Evolutionary conservation across 2,113 vertebrate species (phyloP), one percentile per base, ranked within the genome.

Genomic region (Cryptotis parvus): DNA sequence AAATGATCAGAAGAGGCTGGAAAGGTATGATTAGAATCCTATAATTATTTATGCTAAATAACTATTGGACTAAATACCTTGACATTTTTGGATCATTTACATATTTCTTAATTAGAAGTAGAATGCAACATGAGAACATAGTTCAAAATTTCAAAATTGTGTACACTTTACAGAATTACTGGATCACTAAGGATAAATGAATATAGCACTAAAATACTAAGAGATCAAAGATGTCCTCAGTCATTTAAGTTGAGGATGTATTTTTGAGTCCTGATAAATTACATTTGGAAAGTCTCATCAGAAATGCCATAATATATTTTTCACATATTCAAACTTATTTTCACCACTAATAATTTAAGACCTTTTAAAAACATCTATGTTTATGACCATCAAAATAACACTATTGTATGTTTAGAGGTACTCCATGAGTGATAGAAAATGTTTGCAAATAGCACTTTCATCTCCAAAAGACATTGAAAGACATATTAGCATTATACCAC

Each of bases 181-280:
- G 81, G 95, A 94, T 96, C 58, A 91, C 89, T 94, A 92, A 91
- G 84, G 89, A 95, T 91, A 95, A 94, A 96, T 94, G 93, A 61
- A 82, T 81, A 84, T 87, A 96, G 95, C 33, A 92, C 63, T 97
- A 93, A 80, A 76, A 41, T 72, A 95, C 94, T 91, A 94, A 65
- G 81, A 96, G 85, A 95, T 90, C n/a, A 94, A 95, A 96, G 93
- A 94, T 83, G 12, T 10, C 26, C 9, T 68, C 15, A 3, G 66
- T 37, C 6, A 66, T 43, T 52, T 65, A 91, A 92, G 39, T 9
- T 89, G 75, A 81, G 9, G 31, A 26, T 80, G 31, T 84, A n/a
- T 37, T 76, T 79, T 78, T 61, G 8, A 33, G 83, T 15, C 6
- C 76, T 86, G 15, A 72, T 65, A 77, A 16, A 49, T 39, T 27